Percentiles rank a stretch among this genome's conserved stretches.
Evolutionary conservation across 1,140 invertebrate genomes (phyloP).

Genomic region (Trichonephila clavipes): DNA sequence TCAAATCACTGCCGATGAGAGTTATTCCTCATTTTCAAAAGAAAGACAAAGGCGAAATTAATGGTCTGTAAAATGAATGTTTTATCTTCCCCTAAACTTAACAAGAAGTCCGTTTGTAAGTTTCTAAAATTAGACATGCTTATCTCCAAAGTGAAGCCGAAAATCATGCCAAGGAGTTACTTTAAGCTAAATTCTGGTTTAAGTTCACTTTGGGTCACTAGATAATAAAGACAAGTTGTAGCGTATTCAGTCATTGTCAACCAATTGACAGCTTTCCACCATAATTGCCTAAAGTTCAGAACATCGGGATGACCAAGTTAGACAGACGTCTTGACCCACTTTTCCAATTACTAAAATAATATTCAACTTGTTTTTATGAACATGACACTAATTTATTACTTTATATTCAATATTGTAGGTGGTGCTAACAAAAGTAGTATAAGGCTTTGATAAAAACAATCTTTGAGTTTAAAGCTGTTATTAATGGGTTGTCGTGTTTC

Average conservation of each 20-base stretch:
- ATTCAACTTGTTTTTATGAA: background rate
- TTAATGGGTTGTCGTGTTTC: background rate
- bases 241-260: background rate
- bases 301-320: constrained; percentile 46
- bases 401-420: background rate
- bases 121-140: background rate
- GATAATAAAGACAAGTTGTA: background rate
- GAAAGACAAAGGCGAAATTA: background rate
- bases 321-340: constrained; percentile 23
- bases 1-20: background rate
- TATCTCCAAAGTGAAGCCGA: background rate
- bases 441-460: background rate
- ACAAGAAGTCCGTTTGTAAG: background rate
- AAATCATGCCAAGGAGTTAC: background rate
- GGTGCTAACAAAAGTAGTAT: background rate
- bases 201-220: background rate
- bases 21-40: background rate
- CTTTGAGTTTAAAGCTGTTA: background rate
- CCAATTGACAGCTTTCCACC: background rate
- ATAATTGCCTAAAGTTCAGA: background rate
- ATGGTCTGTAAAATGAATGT: background rate
- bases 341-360: constrained; percentile 16
- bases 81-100: background rate
- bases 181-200: background rate
- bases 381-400: background rate